A percentile compares a stretch with the other conserved stretches of the same genome.
Evolutionary conservation across 1,140 invertebrate species (phyloP).

Genomic region (Manduca sexta): DNA sequence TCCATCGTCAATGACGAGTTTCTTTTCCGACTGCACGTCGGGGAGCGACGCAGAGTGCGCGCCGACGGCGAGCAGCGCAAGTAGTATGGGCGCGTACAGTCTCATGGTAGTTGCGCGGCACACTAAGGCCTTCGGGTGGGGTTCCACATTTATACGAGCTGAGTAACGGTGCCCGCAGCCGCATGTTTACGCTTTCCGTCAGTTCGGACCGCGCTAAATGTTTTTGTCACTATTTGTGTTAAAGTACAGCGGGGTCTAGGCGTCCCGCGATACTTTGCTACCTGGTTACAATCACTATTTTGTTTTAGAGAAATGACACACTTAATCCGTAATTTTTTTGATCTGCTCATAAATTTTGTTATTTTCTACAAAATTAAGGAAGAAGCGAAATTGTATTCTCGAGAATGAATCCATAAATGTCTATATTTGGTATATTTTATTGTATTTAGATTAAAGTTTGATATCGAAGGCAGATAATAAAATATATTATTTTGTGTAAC

Average conservation of each 20-base stretch:
- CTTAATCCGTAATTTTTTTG: too few relatives aligned
- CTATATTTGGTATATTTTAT: too few relatives aligned
- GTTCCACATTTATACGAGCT: slow-evolving; percentile 43
- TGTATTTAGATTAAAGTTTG: too few relatives aligned
- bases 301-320: background rate
- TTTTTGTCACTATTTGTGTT: slow-evolving; percentile 58
- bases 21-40: slow-evolving; percentile 19
- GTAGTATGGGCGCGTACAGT: slow-evolving; percentile 35
- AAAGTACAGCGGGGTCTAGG: background rate
- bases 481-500: too few relatives aligned
- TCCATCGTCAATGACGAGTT: slow-evolving; percentile 26
- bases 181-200: slow-evolving; percentile 27
- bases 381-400: too few relatives aligned
- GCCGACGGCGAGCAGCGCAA: slow-evolving; percentile 31
- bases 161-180: slow-evolving; percentile 44
- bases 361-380: too few relatives aligned
- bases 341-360: too few relatives aligned
- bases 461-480: too few relatives aligned
- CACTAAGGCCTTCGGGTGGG: slow-evolving; percentile 31
- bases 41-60: slow-evolving; percentile 43
- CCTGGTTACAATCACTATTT: too few relatives aligned
- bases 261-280: background rate
- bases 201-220: slow-evolving; percentile 32
- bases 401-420: too few relatives aligned
- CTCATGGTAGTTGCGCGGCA: slow-evolving; percentile 43